Base-by-base conservation (phyloP, 2,113 vertebrate genomes). In the Rostratula benghalensis region DNA sequence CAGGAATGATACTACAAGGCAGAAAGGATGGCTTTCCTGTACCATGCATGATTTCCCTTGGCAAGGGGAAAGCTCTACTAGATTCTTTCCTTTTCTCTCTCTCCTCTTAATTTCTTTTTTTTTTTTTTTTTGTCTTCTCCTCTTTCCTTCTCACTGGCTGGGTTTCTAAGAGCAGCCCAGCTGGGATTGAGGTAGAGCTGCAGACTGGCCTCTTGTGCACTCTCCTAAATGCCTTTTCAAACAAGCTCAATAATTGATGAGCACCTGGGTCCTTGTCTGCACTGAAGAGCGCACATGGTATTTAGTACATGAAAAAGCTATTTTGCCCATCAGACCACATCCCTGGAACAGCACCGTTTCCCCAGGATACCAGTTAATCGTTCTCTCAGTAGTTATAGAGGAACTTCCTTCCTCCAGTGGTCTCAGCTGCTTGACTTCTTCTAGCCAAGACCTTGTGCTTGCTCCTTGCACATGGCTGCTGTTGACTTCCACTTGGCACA, bases 161-260 rank as follows among this genome's bases (percentile, higher is more conserved):
- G 56, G 79, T 95, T 63, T 75, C 84, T 70, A 67, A 95, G 61
- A 86, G 39, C 82, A 93, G 89, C 37, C 68, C 97, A 97, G 77
- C 69, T 73, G 96, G 97, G 95, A 97, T 6, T 77, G 80, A 84
- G 21, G 14, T 64, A 74, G 60, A 90, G 41, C 71, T 91, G 74
- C 81, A 93, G 82, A 91, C 94, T 82, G 86, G 92, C 93, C 95
- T 98, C 94, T 91, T 94, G 92, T 92, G 83, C 95, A 70, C 90
- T 92, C 94, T 96, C 80, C 94, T 97, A 98, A 98, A 97, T 97
- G 96, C 94, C 96, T 97, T 97, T 98, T 98, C 96, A 98, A 97
- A 97, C 91, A 93, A 68, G 59, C 81, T 98, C 93, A 97, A 97
- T 98, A 97, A 98, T 97, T 96, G 94, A 98, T 98, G 92, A 97